Evolutionary conservation across 2,113 vertebrate species (phyloP), one percentile per base, ranked within the genome.

Genomic region (Mystacornis crossleyi): DNA sequence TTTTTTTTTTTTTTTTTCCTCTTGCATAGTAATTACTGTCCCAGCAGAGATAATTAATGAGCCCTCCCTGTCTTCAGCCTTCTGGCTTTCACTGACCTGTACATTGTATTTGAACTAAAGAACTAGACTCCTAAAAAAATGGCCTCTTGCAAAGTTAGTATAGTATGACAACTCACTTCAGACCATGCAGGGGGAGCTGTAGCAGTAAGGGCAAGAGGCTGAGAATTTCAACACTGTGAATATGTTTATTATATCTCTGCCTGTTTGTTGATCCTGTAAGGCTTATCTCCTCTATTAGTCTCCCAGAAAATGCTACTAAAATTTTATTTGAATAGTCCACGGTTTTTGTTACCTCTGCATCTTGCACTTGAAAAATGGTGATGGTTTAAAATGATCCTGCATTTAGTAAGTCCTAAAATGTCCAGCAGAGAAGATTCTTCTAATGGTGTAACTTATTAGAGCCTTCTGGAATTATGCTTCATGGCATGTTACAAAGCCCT

Each of bases 401-500:
- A 29, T 81, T 77, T 85, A 73, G 4, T 54, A 47, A 66, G 50
- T 80, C 57, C 62, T 77, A 70, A 88, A 94, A 73, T 51, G 26
- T 81, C 57, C 24, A 14, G 61, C 61, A 80, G 72, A 93, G 60
- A 88, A 77, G 74, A 47, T 28, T 89, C 51, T 62, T 90, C 83
- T 93, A 70, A 81, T 92, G 69, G 43, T 90, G 85, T 82, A 93
- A 72, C 60, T 92, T 81, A 80, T 71, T 94, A 89, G 74, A 87
- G 69, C 64, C 80, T 92, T 94, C 89, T 94, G 83, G 95, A 95
- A 83, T 90, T 94, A 79, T 18, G 18, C 83, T 92, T 96, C 86
- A 85, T 70, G 48, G 74, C 74, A 90, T 94, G n/a, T 57, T 86
- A 18, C 67, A 94, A 94, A 95, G 64, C 90, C 91, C 62, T 89